phyloP scores from a whole-genome alignment of 2,888 invertebrate species.

The Bellardia pandia region DNA sequence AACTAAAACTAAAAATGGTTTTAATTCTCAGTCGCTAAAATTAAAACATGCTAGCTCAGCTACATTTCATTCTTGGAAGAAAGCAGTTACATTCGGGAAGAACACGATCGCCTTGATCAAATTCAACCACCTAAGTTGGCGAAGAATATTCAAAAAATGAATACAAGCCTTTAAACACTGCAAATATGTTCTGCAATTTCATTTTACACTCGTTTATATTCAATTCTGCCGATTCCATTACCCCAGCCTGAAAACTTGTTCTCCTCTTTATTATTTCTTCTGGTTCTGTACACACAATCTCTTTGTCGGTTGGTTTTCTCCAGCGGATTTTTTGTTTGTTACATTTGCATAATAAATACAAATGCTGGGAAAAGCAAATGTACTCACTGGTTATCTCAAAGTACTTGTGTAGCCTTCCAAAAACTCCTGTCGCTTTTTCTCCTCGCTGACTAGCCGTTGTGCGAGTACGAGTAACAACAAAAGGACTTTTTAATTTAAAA shows the following conservation, averaged over 20 bases:
- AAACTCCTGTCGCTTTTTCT: conserved; percentile 48
- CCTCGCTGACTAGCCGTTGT: conserved; percentile 7
- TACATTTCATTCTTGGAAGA: too few relatives aligned
- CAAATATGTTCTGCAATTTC: conserved; percentile 46
- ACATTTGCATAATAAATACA: conserved; percentile 69
- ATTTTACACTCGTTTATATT: conserved; percentile 64
- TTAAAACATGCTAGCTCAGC: too few relatives aligned
- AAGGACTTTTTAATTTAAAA: conserved; percentile 70
- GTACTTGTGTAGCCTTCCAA: conserved; percentile 9
- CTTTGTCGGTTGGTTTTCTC: conserved; percentile 3
- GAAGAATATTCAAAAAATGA: not conserved
- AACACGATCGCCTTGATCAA: too few relatives aligned
- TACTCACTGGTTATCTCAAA: conserved; percentile 59
- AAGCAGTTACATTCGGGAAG: too few relatives aligned
- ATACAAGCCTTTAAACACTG: conserved; percentile 35
- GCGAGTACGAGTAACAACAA: conserved; percentile 37
- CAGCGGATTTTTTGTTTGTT: conserved; percentile 33
- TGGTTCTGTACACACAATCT: conserved; percentile 60
- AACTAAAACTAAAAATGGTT: too few relatives aligned
- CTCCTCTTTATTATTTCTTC: conserved; percentile 41
- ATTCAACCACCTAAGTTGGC: too few relatives aligned
- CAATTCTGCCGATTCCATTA: conserved; percentile 46
- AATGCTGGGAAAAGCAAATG: conserved; percentile 60
- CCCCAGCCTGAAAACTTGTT: not conserved
- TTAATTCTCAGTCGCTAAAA: too few relatives aligned